Percentiles rank a stretch among this genome's conserved stretches.
These are phyloP conservation scores for Pangasius larnaudii DNA, from an alignment of 2,797 vertebrate species.

Conservation along the genomic window DNA sequence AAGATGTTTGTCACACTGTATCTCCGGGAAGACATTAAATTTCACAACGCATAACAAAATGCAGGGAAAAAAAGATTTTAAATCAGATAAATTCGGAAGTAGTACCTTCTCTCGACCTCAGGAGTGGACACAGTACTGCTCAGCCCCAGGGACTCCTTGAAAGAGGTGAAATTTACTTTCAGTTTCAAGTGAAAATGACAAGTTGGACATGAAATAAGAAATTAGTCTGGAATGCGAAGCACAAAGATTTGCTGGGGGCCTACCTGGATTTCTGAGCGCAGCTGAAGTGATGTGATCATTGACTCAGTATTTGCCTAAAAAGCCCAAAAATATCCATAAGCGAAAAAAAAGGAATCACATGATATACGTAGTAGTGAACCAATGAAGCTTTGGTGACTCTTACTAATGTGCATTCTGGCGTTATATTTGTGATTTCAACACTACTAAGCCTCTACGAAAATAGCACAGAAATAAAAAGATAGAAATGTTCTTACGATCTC, in stretches of 20 bases:
- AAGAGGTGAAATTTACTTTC: constrained; percentile 25
- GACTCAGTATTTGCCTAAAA: constrained; percentile 87
- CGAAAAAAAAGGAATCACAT: constrained; percentile 52
- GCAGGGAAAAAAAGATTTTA: neutral
- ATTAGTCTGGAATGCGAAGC: neutral
- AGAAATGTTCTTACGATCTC: constrained; percentile 78
- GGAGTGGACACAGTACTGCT: constrained; percentile 85
- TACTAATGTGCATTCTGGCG: neutral
- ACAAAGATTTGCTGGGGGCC: constrained; percentile 57
- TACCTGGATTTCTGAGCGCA: constrained; percentile 94
- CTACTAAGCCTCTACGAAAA: neutral
- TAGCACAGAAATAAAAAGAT: constrained; percentile 46
- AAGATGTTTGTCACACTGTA: constrained; percentile 20
- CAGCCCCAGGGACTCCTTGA: constrained; percentile 89
- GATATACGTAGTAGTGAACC: neutral
- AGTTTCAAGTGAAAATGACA: constrained; percentile 13
- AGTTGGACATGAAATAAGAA: neutral
- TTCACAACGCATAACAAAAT: neutral
- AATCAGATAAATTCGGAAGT: neutral
- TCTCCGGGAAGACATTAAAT: constrained; percentile 16
- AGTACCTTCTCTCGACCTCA: constrained; percentile 91
- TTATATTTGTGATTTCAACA: neutral
- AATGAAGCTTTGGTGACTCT: neutral
- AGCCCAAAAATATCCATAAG: constrained; percentile 51
- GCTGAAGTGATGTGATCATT: constrained; percentile 85